Evolutionary conservation across 2,888 invertebrate species (phyloP).

Genomic region (Dasysyrphus tricinctus): DNA sequence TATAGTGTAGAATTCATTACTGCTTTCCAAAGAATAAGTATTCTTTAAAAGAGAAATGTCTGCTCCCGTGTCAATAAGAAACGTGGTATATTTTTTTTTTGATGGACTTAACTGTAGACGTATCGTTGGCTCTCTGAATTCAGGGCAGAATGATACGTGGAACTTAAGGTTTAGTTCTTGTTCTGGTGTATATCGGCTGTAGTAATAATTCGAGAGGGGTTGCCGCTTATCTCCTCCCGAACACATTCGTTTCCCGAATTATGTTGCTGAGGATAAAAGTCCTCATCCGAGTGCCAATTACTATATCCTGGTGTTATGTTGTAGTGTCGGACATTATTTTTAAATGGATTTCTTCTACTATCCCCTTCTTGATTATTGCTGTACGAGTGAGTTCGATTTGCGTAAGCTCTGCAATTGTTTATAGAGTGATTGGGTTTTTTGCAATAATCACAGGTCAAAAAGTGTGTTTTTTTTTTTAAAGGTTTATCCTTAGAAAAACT

Average conservation of each 20-base stretch:
- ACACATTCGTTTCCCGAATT: neutral
- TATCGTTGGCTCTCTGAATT: conserved; percentile 3
- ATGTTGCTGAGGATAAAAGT: neutral
- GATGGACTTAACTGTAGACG: neutral
- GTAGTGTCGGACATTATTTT: neutral
- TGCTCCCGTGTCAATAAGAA: neutral
- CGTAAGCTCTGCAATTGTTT: neutral
- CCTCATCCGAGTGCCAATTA: neutral
- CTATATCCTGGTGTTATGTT: neutral
- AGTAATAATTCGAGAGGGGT: neutral
- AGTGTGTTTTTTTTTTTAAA: too few species aligned
- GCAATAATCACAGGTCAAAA: too few species aligned
- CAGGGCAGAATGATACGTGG: conserved; percentile 1
- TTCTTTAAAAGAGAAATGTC: neutral
- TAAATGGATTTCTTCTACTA: neutral
- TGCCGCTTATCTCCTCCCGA: neutral
- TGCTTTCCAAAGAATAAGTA: neutral
- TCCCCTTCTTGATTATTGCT: neutral
- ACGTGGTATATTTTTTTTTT: neutral
- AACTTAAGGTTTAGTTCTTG: neutral
- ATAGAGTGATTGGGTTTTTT: neutral
- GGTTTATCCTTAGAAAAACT: too few species aligned
- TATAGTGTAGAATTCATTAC: neutral
- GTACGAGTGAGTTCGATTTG: neutral
- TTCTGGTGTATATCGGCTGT: neutral